These are phyloP conservation scores for Tragelaphus scriptus DNA, from an alignment of 2,113 vertebrate genomes.

Conservation along the genomic window DNA sequence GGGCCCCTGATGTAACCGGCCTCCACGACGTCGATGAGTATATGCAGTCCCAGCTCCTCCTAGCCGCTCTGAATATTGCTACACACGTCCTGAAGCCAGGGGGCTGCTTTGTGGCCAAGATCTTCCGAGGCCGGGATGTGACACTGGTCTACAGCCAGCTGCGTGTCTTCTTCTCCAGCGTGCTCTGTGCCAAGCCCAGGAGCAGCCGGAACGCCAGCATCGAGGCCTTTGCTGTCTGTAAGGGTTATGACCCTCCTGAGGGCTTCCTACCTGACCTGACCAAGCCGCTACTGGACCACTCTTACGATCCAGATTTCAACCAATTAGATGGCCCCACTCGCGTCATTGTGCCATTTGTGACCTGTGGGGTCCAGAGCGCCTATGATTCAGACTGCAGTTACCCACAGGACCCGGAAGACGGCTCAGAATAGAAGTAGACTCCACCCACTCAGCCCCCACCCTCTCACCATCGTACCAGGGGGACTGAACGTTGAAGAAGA, in stretches of 20 bases:
- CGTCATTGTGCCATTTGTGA: conserved; percentile 90
- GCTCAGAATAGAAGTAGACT: conserved; percentile 85
- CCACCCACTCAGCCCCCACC: conserved; percentile 77
- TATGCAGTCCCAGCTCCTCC: conserved; percentile 92
- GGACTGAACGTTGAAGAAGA: conserved; percentile 87
- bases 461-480: conserved; percentile 88
- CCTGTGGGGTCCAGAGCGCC: conserved; percentile 91
- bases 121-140: conserved; percentile 92
- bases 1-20: conserved; percentile 92
- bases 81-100: conserved; percentile 90
- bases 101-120: conserved; percentile 94
- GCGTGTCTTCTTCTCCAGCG: conserved; percentile 87
- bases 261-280: conserved; percentile 91
- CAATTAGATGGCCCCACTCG: conserved; percentile 89
- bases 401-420: conserved; percentile 79
- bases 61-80: conserved; percentile 86
- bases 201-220: conserved; percentile 95
- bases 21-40: conserved; percentile 94
- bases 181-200: conserved; percentile 91
- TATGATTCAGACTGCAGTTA: conserved; percentile 91
- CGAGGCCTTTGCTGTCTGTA: conserved; percentile 92
- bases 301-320: conserved; percentile 88
- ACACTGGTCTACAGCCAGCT: conserved; percentile 93
- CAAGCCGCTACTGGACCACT: conserved; percentile 90
- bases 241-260: conserved; percentile 86